Evolutionary conservation across 2,888 invertebrate species (phyloP).

Genomic region (Synergus gifuensis): DNA sequence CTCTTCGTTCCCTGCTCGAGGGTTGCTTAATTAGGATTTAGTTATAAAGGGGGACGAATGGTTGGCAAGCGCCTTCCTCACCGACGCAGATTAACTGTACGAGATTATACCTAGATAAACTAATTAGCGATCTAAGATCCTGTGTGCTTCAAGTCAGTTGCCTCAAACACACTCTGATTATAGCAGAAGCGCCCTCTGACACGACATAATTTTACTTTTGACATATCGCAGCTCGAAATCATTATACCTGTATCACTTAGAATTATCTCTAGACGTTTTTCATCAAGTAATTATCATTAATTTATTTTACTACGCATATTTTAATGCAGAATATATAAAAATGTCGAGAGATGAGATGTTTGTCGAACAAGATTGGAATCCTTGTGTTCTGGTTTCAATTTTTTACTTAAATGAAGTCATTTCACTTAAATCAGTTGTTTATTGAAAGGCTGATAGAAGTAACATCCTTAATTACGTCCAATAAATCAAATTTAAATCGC

Average conservation of each 20-base stretch:
- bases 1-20: constrained; percentile 61
- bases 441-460: no score
- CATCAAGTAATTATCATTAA: constrained; percentile 14
- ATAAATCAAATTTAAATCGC: background rate
- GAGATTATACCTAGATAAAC: constrained; percentile 70
- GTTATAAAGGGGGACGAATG: constrained; percentile 62
- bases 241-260: constrained; percentile 8
- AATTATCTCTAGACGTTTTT: constrained; percentile 14
- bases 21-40: constrained; percentile 72
- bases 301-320: background rate
- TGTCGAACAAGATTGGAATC: no score
- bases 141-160: constrained; percentile 48
- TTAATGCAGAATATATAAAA: background rate
- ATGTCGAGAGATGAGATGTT: no score
- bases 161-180: constrained; percentile 37
- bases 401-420: no score
- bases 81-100: constrained; percentile 63
- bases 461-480: no score
- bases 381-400: no score
- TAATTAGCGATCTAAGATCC: constrained; percentile 69
- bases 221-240: constrained; percentile 43
- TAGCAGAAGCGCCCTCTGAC: constrained; percentile 4
- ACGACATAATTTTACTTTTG: constrained; percentile 43
- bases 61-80: constrained; percentile 49
- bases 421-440: no score